These are phyloP conservation scores for Vicugna pacos DNA, from an alignment of 2,113 vertebrate species.

Conservation along the genomic window DNA sequence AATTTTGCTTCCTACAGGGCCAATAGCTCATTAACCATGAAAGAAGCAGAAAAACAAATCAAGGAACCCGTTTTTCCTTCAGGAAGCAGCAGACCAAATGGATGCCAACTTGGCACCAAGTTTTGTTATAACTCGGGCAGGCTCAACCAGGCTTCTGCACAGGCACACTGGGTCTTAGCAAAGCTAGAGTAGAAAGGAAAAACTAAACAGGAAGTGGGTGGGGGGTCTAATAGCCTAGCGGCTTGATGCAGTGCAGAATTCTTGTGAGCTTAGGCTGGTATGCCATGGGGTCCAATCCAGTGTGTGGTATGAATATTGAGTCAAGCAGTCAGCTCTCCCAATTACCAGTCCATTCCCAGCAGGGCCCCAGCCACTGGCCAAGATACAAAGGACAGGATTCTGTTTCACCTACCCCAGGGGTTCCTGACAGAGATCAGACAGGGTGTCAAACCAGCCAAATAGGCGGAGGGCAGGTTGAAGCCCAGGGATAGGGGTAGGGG, in stretches of 20 bases:
- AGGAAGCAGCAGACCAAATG: constrained; percentile 17
- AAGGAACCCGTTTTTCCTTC: constrained; percentile 9
- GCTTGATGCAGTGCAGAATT: no score
- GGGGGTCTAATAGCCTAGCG: not conserved
- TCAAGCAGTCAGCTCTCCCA: not conserved
- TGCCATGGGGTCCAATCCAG: not conserved
- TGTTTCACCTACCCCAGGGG: not conserved
- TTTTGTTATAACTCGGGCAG: not conserved
- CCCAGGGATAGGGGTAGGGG: accelerated
- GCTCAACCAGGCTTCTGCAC: not conserved
- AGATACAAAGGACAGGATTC: not conserved
- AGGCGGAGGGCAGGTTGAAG: not conserved
- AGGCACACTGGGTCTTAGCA: not conserved
- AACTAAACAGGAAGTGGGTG: not conserved
- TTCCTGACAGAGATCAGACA: not conserved
- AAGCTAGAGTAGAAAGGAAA: not conserved
- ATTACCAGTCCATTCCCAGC: not conserved
- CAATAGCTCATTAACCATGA: constrained; percentile 19
- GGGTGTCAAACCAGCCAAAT: not conserved
- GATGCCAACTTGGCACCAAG: not conserved
- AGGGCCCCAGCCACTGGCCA: not conserved
- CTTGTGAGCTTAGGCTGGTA: not conserved
- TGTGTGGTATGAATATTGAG: no score
- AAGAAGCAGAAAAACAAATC: constrained; percentile 47
- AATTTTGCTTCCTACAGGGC: constrained; percentile 23